A percentile compares a stretch with the other conserved stretches of the same genome.
These are phyloP conservation scores for Axis porcinus DNA, from an alignment of 2,113 vertebrate species.

Conservation along the genomic window DNA sequence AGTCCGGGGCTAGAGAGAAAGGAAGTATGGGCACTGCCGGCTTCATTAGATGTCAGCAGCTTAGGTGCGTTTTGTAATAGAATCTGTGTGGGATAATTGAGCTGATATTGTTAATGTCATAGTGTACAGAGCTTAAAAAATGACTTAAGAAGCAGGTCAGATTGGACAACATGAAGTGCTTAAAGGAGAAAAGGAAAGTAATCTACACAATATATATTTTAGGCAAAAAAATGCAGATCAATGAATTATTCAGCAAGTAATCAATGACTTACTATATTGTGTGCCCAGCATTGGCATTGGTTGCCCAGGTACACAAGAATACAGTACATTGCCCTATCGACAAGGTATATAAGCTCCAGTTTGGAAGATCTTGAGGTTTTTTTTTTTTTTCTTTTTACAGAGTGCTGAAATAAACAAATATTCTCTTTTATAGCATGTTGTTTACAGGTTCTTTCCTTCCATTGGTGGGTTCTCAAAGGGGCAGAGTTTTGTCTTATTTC, in stretches of 20 bases:
- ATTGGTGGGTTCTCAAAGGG: not conserved
- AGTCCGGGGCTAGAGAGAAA: conserved; percentile 71
- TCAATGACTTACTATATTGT: not conserved
- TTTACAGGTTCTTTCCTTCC: not conserved
- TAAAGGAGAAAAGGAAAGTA: conserved; percentile 16
- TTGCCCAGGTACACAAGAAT: not conserved
- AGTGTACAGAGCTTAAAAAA: not conserved
- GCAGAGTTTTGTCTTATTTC: not conserved
- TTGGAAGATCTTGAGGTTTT: not conserved
- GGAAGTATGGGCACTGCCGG: conserved; percentile 61
- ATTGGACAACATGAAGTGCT: not conserved
- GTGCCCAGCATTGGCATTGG: not conserved
- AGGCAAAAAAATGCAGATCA: not conserved
- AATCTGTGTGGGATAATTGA: conserved; percentile 71
- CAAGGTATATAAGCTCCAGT: not conserved
- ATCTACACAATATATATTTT: not conserved
- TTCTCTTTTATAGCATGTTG: not conserved
- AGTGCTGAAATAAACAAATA: not conserved
- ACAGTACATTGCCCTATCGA: not conserved
- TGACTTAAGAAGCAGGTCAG: conserved; percentile 54
- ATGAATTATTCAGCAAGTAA: conserved; percentile 6
- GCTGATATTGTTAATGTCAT: conserved; percentile 59
- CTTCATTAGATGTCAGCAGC: conserved; percentile 73
- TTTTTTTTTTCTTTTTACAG: not conserved
- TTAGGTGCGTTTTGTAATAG: conserved; percentile 72